Evolutionary conservation across 2,113 vertebrate species (phyloP), one percentile per base, ranked within the genome.

Genomic region (Smithornis capensis): DNA sequence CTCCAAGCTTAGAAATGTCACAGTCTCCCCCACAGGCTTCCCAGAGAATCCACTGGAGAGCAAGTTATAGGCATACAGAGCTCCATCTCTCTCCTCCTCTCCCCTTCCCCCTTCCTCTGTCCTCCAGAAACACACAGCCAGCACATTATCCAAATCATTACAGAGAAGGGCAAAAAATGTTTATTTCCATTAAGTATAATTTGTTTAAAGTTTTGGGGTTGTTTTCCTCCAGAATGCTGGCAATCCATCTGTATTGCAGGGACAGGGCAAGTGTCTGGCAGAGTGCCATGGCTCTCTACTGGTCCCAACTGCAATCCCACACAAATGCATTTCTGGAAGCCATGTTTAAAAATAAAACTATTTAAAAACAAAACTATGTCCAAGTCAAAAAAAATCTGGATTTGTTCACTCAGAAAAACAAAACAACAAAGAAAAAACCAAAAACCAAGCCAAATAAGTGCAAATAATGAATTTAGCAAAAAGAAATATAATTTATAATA

Each of bases 191-290:
- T 92, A 87, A 86, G 65, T 7, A 62, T 57, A 87, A 92, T 94
- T 89, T 96, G 93, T 95, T 96, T 94, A 96, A 96, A 94, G 89
- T 93, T 88, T 81, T 94, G 68, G 83, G 73, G 80, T 75, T 96
- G 92, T 92, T 96, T 93, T 96, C 89, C 76, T 95, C 52, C 65
- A 74, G 88, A 93, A 89, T 1, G 0, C 57, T 95, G 93, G 92
- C 88, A 86, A 75, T 78, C 62, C 73, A 65, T 89, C 73, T 73
- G 13, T 64, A 62, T 40, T 38, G 73, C 70, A 88, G 68, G 68
- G 88, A 92, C 69, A 60, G 79, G 90, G 77, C 0, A 11, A 93
- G 77, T 1, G 37, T 38, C 88, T 92, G 93, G 92, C 90, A 44
- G 50, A 57, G 17, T 38, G 90, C 96, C 95, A 87, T 1, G 0